Evolutionary conservation across 2,797 vertebrate genomes (phyloP).

Genomic region (Coregonus sp.): DNA sequence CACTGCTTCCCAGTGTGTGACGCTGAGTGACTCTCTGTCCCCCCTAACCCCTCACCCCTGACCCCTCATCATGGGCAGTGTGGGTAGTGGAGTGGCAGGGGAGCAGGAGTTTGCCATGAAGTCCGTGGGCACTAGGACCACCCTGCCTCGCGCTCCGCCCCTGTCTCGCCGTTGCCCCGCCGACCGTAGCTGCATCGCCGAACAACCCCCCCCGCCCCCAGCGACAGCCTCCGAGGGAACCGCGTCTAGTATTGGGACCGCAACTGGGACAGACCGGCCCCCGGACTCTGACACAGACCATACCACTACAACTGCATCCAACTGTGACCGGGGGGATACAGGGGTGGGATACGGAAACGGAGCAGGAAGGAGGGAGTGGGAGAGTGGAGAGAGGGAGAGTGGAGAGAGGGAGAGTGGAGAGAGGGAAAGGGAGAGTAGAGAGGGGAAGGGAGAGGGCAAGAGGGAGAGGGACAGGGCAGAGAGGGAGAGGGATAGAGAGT

Average conservation of each 20-base stretch:
- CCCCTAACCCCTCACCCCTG: slow-evolving; percentile 70
- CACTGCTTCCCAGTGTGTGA: slow-evolving; percentile 74
- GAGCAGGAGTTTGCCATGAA: slow-evolving; percentile 98
- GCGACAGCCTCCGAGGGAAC: slow-evolving; percentile 77
- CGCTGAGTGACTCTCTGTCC: slow-evolving; percentile 66
- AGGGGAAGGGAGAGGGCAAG: slow-evolving; percentile 56
- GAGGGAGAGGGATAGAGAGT: slow-evolving; percentile 65
- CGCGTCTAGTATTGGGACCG: slow-evolving; percentile 74
- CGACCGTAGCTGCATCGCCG: slow-evolving; percentile 87
- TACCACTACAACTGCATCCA: slow-evolving; percentile 68
- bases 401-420: slow-evolving; percentile 70
- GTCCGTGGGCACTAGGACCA: slow-evolving; percentile 93
- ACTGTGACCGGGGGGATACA: slow-evolving; percentile 74
- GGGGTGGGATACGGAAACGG: slow-evolving; percentile 65
- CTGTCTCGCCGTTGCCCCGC: slow-evolving; percentile 87
- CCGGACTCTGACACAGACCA: slow-evolving; percentile 73
- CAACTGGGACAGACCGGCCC: slow-evolving; percentile 72
- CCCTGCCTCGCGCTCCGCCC: slow-evolving; percentile 82
- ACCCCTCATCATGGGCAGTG: slow-evolving; percentile 84
- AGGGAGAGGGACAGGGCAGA: slow-evolving; percentile 69
- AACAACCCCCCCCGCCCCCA: slow-evolving; percentile 70
- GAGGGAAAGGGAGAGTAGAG: slow-evolving; percentile 57
- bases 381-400: slow-evolving; percentile 69
- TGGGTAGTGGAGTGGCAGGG: slow-evolving; percentile 93
- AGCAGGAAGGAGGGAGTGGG: slow-evolving; percentile 49